Evolutionary conservation across 2,888 invertebrate species (phyloP).

Genomic region (Hyles lineata): DNA sequence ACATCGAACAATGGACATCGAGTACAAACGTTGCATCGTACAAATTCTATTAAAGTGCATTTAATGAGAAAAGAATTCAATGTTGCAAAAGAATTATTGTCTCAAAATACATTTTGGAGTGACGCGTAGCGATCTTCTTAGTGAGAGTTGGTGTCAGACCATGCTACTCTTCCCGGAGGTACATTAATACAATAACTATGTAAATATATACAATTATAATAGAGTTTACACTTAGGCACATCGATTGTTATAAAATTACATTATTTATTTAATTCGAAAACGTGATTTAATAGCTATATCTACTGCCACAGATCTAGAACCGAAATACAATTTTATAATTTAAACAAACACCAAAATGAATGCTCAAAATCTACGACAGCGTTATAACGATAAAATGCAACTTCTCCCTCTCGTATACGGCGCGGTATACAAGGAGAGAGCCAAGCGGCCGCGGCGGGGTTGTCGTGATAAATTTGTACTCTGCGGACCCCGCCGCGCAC

Average conservation of each 20-base stretch:
- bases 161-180: constrained; percentile 55
- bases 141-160: constrained; percentile 44
- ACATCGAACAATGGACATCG: constrained; percentile 33
- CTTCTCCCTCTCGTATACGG: constrained; percentile 66
- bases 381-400: constrained; percentile 59
- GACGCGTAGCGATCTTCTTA: constrained; percentile 49
- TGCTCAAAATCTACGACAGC: constrained; percentile 45
- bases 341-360: constrained; percentile 49
- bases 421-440: constrained; percentile 74
- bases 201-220: constrained; percentile 71
- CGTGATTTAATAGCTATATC: constrained; percentile 70
- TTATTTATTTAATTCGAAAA: constrained; percentile 78
- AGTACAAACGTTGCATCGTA: constrained; percentile 30
- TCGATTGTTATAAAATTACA: constrained; percentile 85
- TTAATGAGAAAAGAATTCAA: constrained; percentile 46
- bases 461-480: constrained; percentile 81
- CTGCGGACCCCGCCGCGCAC: constrained; percentile 67
- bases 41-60: constrained; percentile 39
- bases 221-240: constrained; percentile 85
- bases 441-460: constrained; percentile 67
- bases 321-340: constrained; percentile 62
- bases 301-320: constrained; percentile 75
- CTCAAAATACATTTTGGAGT: constrained; percentile 64
- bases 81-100: constrained; percentile 59
- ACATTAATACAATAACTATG: constrained; percentile 61